Conservation (phyloP, 2,888 invertebrate genomes). For the Bombyx huttoni region DNA sequence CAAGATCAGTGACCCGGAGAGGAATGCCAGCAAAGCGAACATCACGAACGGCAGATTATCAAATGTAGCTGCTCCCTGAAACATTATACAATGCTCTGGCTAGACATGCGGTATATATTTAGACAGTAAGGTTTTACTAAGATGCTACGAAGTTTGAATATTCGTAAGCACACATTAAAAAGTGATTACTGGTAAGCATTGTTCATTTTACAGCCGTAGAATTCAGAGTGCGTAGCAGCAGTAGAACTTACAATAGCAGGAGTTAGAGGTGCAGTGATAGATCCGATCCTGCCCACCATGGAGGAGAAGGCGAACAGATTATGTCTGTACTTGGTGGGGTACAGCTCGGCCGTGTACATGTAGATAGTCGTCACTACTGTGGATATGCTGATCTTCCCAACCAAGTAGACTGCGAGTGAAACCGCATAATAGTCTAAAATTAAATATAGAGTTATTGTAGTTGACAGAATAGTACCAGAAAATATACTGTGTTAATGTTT, state of each 20-base stretch:
- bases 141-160: too few species aligned
- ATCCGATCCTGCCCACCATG: slow-evolving; percentile 77
- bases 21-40: slow-evolving; percentile 60
- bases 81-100: neutral
- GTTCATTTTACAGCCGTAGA: too few species aligned
- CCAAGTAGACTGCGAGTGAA: slow-evolving; percentile 60
- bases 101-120: too few species aligned
- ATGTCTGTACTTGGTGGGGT: slow-evolving; percentile 76
- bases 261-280: slow-evolving; percentile 77
- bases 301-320: slow-evolving; percentile 75
- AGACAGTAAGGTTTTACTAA: too few species aligned
- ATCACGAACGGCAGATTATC: slow-evolving; percentile 63
- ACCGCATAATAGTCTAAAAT: slow-evolving; percentile 19
- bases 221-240: too few species aligned
- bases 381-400: slow-evolving; percentile 74
- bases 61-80: slow-evolving; percentile 36
- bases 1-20: slow-evolving; percentile 63
- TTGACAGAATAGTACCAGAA: too few species aligned
- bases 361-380: slow-evolving; percentile 73
- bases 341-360: slow-evolving; percentile 77
- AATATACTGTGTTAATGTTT: too few species aligned
- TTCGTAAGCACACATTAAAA: too few species aligned
- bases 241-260: slow-evolving; percentile 70
- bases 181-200: too few species aligned
- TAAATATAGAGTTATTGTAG: neutral